These are phyloP conservation scores for Auanema freiburgensis DNA, from an alignment of 2,888 invertebrate genomes.

Conservation along the genomic window DNA sequence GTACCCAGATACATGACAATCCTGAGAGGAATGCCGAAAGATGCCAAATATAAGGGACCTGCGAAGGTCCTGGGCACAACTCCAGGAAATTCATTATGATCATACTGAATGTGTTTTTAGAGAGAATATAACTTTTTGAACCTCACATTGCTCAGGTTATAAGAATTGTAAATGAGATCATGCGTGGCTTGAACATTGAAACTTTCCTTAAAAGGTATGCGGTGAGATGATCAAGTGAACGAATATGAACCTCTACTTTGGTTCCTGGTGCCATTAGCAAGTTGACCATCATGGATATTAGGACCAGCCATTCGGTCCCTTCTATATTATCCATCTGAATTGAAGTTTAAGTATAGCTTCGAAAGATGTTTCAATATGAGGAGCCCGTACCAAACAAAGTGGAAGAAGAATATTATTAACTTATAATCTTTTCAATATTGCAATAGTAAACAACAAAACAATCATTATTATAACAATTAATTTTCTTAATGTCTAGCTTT, in stretches of 20 bases:
- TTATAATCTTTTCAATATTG: too few relatives aligned
- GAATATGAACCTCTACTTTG: conserved; percentile 94
- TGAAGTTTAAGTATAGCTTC: background rate
- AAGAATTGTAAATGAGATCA: conserved; percentile 82
- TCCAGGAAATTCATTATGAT: conserved; percentile 93
- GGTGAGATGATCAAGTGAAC: background rate
- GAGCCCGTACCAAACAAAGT: too few relatives aligned
- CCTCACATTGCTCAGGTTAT: conserved; percentile 22
- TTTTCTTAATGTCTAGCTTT: too few relatives aligned
- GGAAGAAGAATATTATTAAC: too few relatives aligned
- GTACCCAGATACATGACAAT: conserved; percentile 32
- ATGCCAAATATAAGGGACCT: conserved; percentile 80
- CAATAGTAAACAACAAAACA: too few relatives aligned
- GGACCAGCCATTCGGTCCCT: conserved; percentile 53
- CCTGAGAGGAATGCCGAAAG: conserved; percentile 31
- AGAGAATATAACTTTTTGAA: background rate
- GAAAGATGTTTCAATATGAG: too few relatives aligned
- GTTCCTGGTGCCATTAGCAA: conserved; percentile 55
- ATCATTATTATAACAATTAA: too few relatives aligned
- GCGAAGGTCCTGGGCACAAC: conserved; percentile 95
- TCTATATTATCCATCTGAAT: conserved; percentile 40
- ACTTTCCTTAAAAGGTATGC: conserved; percentile 79
- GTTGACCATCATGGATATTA: conserved; percentile 48
- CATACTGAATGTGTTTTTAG: conserved; percentile 76
- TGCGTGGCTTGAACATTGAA: conserved; percentile 98